phyloP scores from a whole-genome alignment of 2,888 invertebrate genomes.

The Drosophila kokeensis region DNA sequence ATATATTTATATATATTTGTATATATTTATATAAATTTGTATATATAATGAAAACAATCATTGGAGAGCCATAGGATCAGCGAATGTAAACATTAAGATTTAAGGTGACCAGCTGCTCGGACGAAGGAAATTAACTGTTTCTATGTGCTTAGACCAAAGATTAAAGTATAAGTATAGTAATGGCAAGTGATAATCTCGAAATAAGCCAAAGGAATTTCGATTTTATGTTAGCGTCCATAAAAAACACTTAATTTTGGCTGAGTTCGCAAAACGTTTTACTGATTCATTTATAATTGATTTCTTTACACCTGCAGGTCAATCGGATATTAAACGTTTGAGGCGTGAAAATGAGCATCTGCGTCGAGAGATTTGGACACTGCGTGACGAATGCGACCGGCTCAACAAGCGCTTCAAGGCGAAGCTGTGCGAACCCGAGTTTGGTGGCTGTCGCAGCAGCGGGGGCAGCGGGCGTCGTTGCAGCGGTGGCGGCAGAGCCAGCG shows the following conservation, averaged over 20 bases:
- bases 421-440: conserved; percentile 81
- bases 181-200: conserved; percentile 4
- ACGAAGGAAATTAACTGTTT: conserved; percentile 15
- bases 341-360: conserved; percentile 95
- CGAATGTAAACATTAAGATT: conserved; percentile 64
- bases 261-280: neutral
- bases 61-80: conserved; percentile 61
- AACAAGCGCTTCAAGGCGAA: conserved; percentile 90
- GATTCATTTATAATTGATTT: neutral
- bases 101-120: conserved; percentile 47
- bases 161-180: neutral
- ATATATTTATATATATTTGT: conserved; percentile 5
- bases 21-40: conserved; percentile 3
- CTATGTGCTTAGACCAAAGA: conserved; percentile 30
- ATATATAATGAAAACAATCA: too few relatives aligned
- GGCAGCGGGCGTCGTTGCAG: conserved; percentile 71
- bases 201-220: neutral
- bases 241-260: neutral
- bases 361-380: conserved; percentile 93
- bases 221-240: neutral
- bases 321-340: conserved; percentile 94
- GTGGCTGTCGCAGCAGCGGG: conserved; percentile 72
- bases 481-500: conserved; percentile 68
- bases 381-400: conserved; percentile 95
- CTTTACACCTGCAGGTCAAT: conserved; percentile 88